Conservation (phyloP, 2,797 vertebrate genomes). For the Channa striata region DNA sequence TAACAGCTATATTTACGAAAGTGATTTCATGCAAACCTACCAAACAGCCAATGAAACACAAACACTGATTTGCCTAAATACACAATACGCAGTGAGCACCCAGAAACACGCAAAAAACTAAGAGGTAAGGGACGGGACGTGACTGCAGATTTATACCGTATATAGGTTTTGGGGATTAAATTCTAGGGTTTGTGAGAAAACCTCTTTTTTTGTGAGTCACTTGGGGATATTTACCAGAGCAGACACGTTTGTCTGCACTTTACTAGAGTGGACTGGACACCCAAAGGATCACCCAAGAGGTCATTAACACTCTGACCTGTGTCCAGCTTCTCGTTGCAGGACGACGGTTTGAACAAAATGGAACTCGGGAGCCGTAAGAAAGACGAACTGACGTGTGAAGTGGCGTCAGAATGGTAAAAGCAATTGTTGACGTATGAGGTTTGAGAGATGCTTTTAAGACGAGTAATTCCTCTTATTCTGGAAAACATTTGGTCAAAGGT, state of each 20-base stretch:
- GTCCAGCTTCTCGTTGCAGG: constrained; percentile 52
- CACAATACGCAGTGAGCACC: constrained; percentile 44
- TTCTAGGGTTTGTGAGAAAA: not conserved
- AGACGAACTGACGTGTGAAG: constrained; percentile 31
- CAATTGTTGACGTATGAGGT: constrained; percentile 21
- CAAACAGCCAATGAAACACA: constrained; percentile 64
- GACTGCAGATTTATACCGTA: not conserved
- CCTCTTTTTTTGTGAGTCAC: constrained; percentile 20
- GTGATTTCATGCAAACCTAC: constrained; percentile 77
- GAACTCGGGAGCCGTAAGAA: constrained; percentile 45
- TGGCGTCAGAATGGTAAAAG: constrained; percentile 42
- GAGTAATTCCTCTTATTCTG: constrained; percentile 47
- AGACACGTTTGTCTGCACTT: constrained; percentile 47
- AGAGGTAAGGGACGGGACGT: not conserved
- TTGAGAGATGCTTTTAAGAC: constrained; percentile 47
- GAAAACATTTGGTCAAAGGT: constrained; percentile 68
- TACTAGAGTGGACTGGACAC: constrained; percentile 25
- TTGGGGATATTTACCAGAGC: constrained; percentile 27
- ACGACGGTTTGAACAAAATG: constrained; percentile 45
- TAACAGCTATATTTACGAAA: constrained; percentile 80
- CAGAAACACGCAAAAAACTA: not conserved
- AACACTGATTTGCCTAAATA: constrained; percentile 66
- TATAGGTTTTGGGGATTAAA: constrained; percentile 6
- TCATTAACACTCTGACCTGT: constrained; percentile 55
- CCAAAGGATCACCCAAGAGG: constrained; percentile 36